phyloP scores from a whole-genome alignment of 2,113 vertebrate species.

The Triplophysa dalaica region DNA sequence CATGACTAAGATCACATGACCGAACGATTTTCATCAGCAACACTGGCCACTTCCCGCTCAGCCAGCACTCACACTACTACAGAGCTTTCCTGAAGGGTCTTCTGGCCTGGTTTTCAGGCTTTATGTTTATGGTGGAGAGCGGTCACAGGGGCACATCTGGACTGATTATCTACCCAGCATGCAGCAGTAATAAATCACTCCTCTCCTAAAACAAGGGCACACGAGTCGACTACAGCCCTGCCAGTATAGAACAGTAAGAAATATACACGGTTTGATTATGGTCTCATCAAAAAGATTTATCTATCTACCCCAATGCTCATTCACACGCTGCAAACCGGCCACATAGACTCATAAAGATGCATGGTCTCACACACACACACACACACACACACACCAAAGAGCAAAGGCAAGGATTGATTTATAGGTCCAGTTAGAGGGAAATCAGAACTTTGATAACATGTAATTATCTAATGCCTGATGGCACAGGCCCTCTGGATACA shows the following conservation, averaged over 20 bases:
- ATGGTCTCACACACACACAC: neutral
- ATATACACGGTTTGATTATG: neutral
- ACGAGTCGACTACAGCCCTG: neutral
- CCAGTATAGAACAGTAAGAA: constrained; percentile 1
- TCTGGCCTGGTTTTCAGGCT: constrained; percentile 18
- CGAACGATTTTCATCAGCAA: neutral
- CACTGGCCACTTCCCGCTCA: neutral
- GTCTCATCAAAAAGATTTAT: constrained; percentile 23
- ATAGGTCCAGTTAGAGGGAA: constrained; percentile 32
- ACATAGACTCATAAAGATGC: constrained; percentile 16
- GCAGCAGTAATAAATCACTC: constrained; percentile 44
- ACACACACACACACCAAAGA: neutral
- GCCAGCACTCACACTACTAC: neutral
- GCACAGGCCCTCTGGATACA: constrained; percentile 14
- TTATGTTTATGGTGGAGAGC: constrained; percentile 45
- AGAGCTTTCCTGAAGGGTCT: constrained; percentile 13
- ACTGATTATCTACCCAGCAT: constrained; percentile 53
- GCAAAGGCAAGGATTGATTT: constrained; percentile 29
- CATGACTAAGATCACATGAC: constrained; percentile 27
- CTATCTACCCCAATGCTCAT: neutral
- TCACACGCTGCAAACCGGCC: neutral
- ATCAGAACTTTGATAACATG: constrained; percentile 42
- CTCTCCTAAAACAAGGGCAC: constrained; percentile 18
- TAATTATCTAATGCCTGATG: constrained; percentile 28
- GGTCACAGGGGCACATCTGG: constrained; percentile 55